Base-by-base conservation (phyloP, 2,888 invertebrate genomes). In the Matsumyia berberina region DNA sequence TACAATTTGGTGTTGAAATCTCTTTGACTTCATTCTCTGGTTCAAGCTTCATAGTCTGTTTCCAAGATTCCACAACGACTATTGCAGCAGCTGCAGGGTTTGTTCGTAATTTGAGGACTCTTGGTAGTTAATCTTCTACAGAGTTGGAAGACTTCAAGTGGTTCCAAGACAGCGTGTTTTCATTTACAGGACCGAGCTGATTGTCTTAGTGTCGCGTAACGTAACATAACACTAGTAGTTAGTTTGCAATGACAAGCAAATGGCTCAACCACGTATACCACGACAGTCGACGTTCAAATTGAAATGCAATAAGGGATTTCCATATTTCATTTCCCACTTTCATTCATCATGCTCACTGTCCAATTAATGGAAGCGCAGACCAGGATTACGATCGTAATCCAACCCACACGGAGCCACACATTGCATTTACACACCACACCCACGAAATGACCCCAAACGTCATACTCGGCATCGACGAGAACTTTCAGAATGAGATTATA, bases 311-410 rank as follows among this genome's bases (percentile, higher is more conserved):
- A 46, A 15, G n/a, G 12, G 33, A 33, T 33, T 62, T 11, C 35
- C 31, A 46, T 44, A 24, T 33, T 12, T 62, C 67, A 44, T 55
- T 33, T 35, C 42, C n/a, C 31, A 51, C 46, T 2, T 5, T 15
- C 70, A 70, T 64, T 64, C 57, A 76, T 80, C 79, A 70, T 64
- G 62, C 46, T 62, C 19, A 62, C 49, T 77, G 64, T 81, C 69
- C 64, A 81, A 70, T 81, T 81, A 76, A 70, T 55, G 55, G 46
- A 57, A 51, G 24, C 33, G 57, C 55, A 19, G 37, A 49, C 1
- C 64, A 37, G 72, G 72, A 83, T 67, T 83, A 72, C 58, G 2
- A 60, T 60, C 19, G 55, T 73, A 83, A 78, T 83, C 78, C 82
- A 55, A 57, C 70, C 78, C 53, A 67, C 73, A 66, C 83, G 29